Evolutionary conservation across 2,888 invertebrate species (phyloP), one percentile per base, ranked within the genome.

Genomic region (Hetaerina titia): DNA sequence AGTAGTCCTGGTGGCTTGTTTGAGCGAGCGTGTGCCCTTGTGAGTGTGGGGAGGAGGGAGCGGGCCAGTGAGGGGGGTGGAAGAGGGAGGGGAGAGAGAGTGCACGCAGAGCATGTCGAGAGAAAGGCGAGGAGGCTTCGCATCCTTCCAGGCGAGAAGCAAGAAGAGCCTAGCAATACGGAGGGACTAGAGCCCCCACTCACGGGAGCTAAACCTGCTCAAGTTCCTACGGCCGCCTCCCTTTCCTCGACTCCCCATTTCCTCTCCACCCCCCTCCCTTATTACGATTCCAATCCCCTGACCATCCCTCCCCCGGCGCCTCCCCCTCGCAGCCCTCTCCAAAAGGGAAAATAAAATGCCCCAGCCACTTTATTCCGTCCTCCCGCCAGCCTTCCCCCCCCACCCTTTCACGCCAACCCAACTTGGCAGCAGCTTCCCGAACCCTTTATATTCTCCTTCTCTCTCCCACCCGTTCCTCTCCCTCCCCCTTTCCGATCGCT

Each of bases 361-460:
- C 56, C 17, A n/a, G 22, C 89, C 22, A 89, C 89, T 89, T 58
- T 58, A 58, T 58, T 89, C 57, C 45, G 57, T 56, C 58, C 89
- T 19, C 89, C 89, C 11, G 57, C n/a, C n/a, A 45, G 13, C 89
- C 58, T 58, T 89, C 22, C 58, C 58, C 19, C 89, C 2, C 89
- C 8, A 7, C 69, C n/a, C 57, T 89, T 89, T 9, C 25, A 57
- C 58, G 57, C 58, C 22, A 13, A 58, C 58, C 89, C 89, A 89
- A 89, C 89, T 89, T 89, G 89, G 89, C 89, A 89, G 57, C 89
- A 58, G 89, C 31, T 57, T 89, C 89, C 58, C 58, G n/a, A 58
- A 89, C 56, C 89, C 89, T 58, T 69, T 57, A 57, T 2, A 81
- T 58, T 57, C 89, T n/a, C 89, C n/a, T 45, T 58, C 22, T 9